These are phyloP conservation scores for Dermochelys coriacea DNA, from an alignment of 2,797 vertebrate genomes.

Conservation along the genomic window DNA sequence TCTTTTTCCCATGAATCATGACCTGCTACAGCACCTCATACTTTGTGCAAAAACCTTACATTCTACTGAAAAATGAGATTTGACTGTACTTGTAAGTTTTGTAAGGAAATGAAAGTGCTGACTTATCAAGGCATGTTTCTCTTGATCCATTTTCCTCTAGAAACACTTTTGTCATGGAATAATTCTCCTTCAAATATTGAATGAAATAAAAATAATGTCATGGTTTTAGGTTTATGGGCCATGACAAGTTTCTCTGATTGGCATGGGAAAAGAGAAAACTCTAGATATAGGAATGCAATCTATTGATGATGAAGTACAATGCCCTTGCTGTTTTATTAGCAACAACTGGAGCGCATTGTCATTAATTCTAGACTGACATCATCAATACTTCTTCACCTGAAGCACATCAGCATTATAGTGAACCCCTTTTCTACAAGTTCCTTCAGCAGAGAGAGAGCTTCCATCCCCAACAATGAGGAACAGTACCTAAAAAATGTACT, in stretches of 20 bases:
- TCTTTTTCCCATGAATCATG: background rate
- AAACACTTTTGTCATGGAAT: background rate
- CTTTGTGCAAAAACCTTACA: background rate
- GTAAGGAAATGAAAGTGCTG: background rate
- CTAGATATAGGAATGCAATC: background rate
- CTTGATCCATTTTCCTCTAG: background rate
- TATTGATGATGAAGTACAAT: background rate
- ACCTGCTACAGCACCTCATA: background rate
- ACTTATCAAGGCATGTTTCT: background rate
- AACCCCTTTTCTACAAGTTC: background rate
- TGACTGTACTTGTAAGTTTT: accelerated
- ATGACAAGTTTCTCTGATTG: background rate
- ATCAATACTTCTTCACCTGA: background rate
- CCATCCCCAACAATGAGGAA: background rate
- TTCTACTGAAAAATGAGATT: background rate
- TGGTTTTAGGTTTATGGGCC: background rate
- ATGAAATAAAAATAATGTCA: background rate
- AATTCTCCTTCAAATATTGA: background rate
- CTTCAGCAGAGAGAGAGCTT: background rate
- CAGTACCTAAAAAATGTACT: background rate
- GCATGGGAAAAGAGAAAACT: background rate
- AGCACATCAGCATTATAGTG: background rate
- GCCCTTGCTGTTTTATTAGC: background rate
- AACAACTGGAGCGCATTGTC: background rate
- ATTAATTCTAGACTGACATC: background rate